Conservation (phyloP, 2,797 vertebrate species). For the Streptopelia turtur region DNA sequence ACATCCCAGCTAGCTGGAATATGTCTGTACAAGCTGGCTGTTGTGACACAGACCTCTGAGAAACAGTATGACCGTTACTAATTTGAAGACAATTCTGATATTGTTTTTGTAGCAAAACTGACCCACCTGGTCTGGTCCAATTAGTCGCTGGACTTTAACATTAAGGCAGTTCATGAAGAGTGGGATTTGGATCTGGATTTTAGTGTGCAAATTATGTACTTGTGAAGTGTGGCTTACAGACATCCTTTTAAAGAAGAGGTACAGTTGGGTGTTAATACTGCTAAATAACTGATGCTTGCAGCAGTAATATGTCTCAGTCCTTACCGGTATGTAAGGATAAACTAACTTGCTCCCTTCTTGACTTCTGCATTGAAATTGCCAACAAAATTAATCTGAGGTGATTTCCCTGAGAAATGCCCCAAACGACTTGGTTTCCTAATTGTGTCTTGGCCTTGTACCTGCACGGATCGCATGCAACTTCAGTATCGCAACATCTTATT, state of each 20-base stretch:
- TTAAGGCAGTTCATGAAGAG: neutral
- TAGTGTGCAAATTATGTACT: neutral
- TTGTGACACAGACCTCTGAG: neutral
- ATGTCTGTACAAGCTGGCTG: neutral
- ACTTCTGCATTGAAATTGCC: neutral
- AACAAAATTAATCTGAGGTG: neutral
- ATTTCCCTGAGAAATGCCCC: neutral
- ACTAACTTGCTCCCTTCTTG: neutral
- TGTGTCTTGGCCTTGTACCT: neutral
- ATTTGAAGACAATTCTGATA: neutral
- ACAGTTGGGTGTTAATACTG: neutral
- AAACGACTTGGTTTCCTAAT: neutral
- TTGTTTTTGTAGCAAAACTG: neutral
- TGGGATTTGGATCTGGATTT: neutral
- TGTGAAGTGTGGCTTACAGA: neutral
- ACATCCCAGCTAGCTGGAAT: neutral
- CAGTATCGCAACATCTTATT: neutral
- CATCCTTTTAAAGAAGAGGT: neutral
- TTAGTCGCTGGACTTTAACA: neutral
- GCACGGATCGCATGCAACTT: neutral
- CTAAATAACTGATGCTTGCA: neutral
- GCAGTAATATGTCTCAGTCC: neutral
- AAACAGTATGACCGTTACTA: neutral
- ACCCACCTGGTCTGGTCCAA: neutral
- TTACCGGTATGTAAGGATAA: neutral